Base-by-base conservation (phyloP, 2,888 invertebrate genomes). In the Thymelicus sylvestris region DNA sequence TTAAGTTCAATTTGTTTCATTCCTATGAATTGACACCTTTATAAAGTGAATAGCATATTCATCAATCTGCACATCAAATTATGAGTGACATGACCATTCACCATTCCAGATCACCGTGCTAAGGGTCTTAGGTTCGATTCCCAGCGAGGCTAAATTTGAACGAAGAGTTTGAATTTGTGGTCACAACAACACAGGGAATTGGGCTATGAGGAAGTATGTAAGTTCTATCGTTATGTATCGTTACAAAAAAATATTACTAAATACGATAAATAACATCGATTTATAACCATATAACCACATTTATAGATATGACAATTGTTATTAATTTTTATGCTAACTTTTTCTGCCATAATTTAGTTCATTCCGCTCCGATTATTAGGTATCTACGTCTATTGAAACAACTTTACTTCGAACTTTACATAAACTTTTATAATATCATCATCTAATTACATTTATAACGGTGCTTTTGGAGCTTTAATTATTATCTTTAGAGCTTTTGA, bases 11-110 rank as follows among this genome's bases (percentile, higher is more conserved):
- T 1, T 8, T 41, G 41, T 41, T 41, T 41, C 44, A 44, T 44
- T 44, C 44, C 4, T 12, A 12, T 4, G 5, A 38, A 15, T 7
- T 15, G 6, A 39, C 41, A 4, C 39, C 39, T n/a, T 2, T 7
- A 15, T 39, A 38, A 61, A 41, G 75, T 78, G 75, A 77, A 77
- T 57, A 57, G 24, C 31, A 57, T 8, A 57, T 12, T 57, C 12
- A 1, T 8, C 50, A 52, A 2, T 52, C 50, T 52, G n/a, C 19
- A 52, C 15, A 52, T 52, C 50, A 8, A 44, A 8, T 44, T 8
- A 4, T 10, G 8, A 10, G 44, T 24, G 24, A 24, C 24, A 24
- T 24, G 1, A 24, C 24, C 3, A 24, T 24, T 24, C 3, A 41
- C 7, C 39, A 7, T 8, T 41, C 39, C 8, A 6, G 39, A 7